Conservation (phyloP, 2,113 vertebrate species). For the Osmerus eperlanus region DNA sequence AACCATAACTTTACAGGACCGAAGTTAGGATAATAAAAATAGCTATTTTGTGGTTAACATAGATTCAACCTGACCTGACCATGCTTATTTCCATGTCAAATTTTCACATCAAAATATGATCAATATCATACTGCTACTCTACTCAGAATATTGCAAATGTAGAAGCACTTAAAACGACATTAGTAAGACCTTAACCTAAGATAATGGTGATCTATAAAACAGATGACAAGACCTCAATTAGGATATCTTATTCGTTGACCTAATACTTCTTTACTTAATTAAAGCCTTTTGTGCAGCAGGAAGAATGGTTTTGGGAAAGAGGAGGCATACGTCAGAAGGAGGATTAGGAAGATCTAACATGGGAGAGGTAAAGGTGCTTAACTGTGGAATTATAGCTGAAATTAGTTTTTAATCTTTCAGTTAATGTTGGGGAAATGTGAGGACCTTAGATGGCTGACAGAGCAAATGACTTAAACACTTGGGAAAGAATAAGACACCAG, state of each 20-base stretch:
- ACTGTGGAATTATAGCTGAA: constrained; percentile 67
- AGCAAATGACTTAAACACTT: constrained; percentile 59
- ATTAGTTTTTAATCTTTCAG: constrained; percentile 72
- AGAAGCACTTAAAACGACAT: constrained; percentile 1
- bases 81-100: too few species aligned
- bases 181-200: background rate
- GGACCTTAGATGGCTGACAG: constrained; percentile 54
- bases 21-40: too few species aligned
- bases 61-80: too few species aligned
- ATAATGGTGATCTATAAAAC: constrained; percentile 17
- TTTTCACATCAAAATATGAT: too few species aligned
- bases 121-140: too few species aligned
- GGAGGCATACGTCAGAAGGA: constrained; percentile 52
- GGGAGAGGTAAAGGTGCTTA: constrained; percentile 70
- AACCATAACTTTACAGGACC: background rate
- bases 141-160: too few species aligned
- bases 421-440: constrained; percentile 72
- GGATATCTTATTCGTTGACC: constrained; percentile 36
- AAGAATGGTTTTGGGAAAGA: constrained; percentile 51
- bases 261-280: constrained; percentile 57
- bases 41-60: too few species aligned
- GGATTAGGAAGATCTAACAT: constrained; percentile 62
- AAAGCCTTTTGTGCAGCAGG: constrained; percentile 50
- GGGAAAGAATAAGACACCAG: constrained; percentile 48
- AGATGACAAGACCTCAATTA: constrained; percentile 34